Evolutionary conservation across 2,113 vertebrate genomes (phyloP).

Genomic region (Hippolais icterina): DNA sequence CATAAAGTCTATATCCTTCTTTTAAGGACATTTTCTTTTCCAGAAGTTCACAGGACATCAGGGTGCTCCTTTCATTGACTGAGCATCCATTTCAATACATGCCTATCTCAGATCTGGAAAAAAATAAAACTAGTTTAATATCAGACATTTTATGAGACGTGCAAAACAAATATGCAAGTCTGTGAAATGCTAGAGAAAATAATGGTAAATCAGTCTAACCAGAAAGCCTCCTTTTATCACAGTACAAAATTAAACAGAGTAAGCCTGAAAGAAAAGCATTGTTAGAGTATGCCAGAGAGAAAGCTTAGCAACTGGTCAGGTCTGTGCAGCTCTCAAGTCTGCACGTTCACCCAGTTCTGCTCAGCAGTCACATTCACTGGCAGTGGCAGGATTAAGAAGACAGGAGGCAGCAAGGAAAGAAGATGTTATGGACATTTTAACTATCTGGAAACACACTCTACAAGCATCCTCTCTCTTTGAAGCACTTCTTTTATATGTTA

Average conservation of each 20-base stretch:
- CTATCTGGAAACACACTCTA: background rate
- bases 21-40: background rate
- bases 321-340: background rate
- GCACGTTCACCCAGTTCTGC: background rate
- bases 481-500: background rate
- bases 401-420: background rate
- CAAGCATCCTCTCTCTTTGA: background rate
- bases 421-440: background rate
- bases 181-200: background rate
- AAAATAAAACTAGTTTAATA: background rate
- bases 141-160: background rate
- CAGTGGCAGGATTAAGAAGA: background rate
- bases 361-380: rapidly evolving
- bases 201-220: background rate
- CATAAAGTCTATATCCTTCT: background rate
- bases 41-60: background rate
- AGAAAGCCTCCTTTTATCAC: background rate
- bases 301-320: background rate
- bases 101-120: background rate
- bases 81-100: background rate
- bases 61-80: background rate
- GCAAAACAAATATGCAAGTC: background rate
- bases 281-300: background rate
- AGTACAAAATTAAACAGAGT: background rate
- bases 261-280: background rate